Evolutionary conservation across 2,113 vertebrate genomes (phyloP).

Genomic region (Synchiropus splendidus): DNA sequence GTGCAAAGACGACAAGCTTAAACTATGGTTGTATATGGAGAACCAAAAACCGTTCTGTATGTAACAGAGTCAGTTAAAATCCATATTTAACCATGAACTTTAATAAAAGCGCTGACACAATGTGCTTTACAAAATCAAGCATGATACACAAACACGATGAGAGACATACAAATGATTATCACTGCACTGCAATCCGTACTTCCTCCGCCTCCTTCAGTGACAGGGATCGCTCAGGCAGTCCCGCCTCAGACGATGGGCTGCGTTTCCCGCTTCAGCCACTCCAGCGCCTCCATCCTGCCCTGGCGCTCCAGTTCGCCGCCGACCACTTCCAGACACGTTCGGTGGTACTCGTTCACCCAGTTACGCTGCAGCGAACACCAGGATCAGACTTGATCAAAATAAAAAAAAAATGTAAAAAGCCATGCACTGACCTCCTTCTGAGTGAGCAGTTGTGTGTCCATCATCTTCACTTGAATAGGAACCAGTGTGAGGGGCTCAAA

Average conservation of each 20-base stretch:
- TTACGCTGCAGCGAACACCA: conserved; percentile 61
- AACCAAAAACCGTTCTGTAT: too few relatives aligned
- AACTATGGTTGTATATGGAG: too few relatives aligned
- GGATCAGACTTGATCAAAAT: not conserved
- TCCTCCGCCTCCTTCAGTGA: too few relatives aligned
- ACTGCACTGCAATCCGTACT: conserved; percentile 23
- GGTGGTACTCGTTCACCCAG: conserved; percentile 91
- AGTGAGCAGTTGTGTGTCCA: conserved; percentile 81
- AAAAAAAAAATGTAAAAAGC: too few relatives aligned
- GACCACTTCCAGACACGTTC: conserved; percentile 77
- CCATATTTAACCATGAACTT: conserved; percentile 21
- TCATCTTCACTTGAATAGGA: conserved; percentile 94
- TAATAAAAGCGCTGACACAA: conserved; percentile 52
- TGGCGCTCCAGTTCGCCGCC: conserved; percentile 86
- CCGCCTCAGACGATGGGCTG: conserved; percentile 66
- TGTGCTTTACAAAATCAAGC: conserved; percentile 58
- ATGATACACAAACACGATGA: conserved; percentile 28
- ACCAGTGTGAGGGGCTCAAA: conserved; percentile 94
- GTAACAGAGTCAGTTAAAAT: too few relatives aligned
- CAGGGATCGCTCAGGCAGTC: conserved; percentile 1
- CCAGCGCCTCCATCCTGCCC: conserved; percentile 77
- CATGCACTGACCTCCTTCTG: conserved; percentile 79
- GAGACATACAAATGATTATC: conserved; percentile 36
- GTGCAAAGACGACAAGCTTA: too few relatives aligned
- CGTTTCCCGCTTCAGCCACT: conserved; percentile 85